A percentile compares a stretch with the other conserved stretches of the same genome.
phyloP scores from a whole-genome alignment of 1,140 invertebrate species.

The Diabrotica virgifera region DNA sequence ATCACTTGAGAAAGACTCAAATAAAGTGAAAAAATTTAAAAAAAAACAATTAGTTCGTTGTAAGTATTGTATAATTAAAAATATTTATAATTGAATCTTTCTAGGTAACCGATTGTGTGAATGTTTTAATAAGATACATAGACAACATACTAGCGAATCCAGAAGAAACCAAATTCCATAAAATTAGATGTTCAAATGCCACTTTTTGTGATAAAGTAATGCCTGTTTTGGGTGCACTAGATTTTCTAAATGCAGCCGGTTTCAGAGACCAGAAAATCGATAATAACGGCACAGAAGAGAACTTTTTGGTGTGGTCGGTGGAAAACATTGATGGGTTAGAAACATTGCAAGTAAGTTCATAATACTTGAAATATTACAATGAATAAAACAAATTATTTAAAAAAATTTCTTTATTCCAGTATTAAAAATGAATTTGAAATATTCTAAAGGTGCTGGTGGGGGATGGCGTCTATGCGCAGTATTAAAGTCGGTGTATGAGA shows the following conservation, averaged over 20 bases:
- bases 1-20: too few species aligned
- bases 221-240: slow-evolving; percentile 72
- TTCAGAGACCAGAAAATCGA: slow-evolving; percentile 63
- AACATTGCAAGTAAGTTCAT: slow-evolving; percentile 53
- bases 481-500: too few species aligned
- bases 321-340: slow-evolving; percentile 55
- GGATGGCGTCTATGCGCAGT: too few species aligned
- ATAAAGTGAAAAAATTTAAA: too few species aligned
- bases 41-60: too few species aligned
- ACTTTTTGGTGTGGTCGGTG: slow-evolving; percentile 62
- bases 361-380: too few species aligned
- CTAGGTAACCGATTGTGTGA: slow-evolving; percentile 74
- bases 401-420: too few species aligned
- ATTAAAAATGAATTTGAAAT: too few species aligned
- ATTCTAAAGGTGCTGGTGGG: too few species aligned
- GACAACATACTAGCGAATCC: slow-evolving; percentile 88
- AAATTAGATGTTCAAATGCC: slow-evolving; percentile 83
- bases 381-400: too few species aligned
- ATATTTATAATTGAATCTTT: slow-evolving; percentile 30
- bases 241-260: slow-evolving; percentile 81
- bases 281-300: slow-evolving; percentile 57
- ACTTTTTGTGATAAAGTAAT: slow-evolving; percentile 74
- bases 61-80: background rate
- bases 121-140: slow-evolving; percentile 85
- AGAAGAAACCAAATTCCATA: slow-evolving; percentile 83